A percentile compares a stretch with the other conserved stretches of the same genome.
Evolutionary conservation across 2,113 vertebrate species (phyloP).

Genomic region (Paracanthobrama guichenoti): DNA sequence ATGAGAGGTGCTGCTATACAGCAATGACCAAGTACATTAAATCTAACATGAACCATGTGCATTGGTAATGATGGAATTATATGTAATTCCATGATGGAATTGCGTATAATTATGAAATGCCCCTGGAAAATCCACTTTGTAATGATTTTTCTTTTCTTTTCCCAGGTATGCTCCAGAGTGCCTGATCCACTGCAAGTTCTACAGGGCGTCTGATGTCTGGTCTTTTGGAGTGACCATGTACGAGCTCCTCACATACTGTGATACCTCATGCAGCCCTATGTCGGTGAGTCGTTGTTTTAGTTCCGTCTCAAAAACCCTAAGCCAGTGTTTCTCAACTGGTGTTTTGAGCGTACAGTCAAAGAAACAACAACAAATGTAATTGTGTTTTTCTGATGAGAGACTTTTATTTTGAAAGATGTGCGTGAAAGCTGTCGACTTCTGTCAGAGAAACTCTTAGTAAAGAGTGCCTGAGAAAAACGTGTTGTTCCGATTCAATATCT

Average conservation of each 20-base stretch:
- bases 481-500: no score
- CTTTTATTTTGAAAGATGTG: no score
- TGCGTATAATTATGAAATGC: not conserved
- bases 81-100: not conserved
- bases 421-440: no score
- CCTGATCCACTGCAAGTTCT: conserved; percentile 91
- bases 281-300: conserved; percentile 71
- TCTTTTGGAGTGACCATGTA: conserved; percentile 96
- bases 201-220: conserved; percentile 94
- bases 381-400: no score
- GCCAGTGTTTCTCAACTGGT: not conserved
- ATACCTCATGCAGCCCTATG: conserved; percentile 86
- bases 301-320: not conserved
- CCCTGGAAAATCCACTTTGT: not conserved
- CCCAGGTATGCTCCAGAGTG: conserved; percentile 95
- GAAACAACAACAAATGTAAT: no score
- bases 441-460: no score
- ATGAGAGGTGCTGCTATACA: no score
- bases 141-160: not conserved
- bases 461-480: no score
- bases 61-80: not conserved
- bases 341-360: no score
- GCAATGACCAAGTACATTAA: not conserved
- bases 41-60: not conserved
- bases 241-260: conserved; percentile 92